A percentile compares a stretch with the other conserved stretches of the same genome.
Conservation (phyloP, 2,888 invertebrate genomes). For the Mactromeris polynyma region DNA sequence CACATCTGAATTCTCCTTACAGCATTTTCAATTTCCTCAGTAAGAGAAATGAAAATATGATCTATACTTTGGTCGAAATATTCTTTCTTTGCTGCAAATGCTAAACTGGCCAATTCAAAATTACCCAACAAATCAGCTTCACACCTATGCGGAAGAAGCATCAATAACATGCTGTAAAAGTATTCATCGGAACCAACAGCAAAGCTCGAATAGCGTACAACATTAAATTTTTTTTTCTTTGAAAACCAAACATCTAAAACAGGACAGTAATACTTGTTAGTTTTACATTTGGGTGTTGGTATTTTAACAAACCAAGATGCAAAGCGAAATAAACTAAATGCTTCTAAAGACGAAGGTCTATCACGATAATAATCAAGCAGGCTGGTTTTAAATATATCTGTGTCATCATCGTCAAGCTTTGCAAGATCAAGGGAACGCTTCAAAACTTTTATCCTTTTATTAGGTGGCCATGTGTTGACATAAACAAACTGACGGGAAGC, state of each 20-base stretch:
- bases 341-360: constrained; percentile 36
- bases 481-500: constrained; percentile 29
- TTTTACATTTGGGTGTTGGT: neutral
- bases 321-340: constrained; percentile 15
- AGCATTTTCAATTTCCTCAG: constrained; percentile 53
- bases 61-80: constrained; percentile 19
- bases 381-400: constrained; percentile 41
- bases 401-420: neutral
- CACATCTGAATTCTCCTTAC: neutral
- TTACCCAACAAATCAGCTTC: constrained; percentile 25
- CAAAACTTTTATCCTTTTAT: constrained; percentile 38
- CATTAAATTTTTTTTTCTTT: neutral
- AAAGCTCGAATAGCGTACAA: constrained; percentile 36
- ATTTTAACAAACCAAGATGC: constrained; percentile 48
- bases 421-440: neutral
- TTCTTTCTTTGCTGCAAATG: constrained; percentile 36
- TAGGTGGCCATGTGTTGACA: constrained; percentile 31
- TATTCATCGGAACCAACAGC: constrained; percentile 46
- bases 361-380: constrained; percentile 47
- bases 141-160: constrained; percentile 38
- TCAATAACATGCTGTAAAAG: constrained; percentile 37
- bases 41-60: neutral
- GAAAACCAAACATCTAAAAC: constrained; percentile 40
- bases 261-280: neutral
- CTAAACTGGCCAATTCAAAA: constrained; percentile 8